Evolutionary conservation across 2,888 invertebrate genomes (phyloP), one percentile per base, ranked within the genome.

Genomic region (Germaria angustata): DNA sequence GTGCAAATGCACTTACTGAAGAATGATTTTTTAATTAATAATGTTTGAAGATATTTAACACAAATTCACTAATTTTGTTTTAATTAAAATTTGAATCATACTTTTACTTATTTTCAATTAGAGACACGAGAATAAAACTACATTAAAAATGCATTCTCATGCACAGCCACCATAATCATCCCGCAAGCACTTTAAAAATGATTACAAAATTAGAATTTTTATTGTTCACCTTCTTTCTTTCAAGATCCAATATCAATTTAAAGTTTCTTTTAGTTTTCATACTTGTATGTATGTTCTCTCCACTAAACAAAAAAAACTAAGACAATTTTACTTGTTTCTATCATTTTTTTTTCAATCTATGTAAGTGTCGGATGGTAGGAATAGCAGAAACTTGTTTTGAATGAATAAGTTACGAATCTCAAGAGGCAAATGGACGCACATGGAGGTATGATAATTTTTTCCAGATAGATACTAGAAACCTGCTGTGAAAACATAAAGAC

Each of bases 381-480:
- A 46, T 36, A 57, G 34, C 15, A 44, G 68, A 75, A 81, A 81
- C 78, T 81, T 73, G 81, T 81, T 81, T 77, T 72, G 32, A 73
- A 73, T 73, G 39, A 66, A 77, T 77, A 68, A 73, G 63, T 72
- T 66, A 72, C 39, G n/a, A 41, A 61, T 71, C 20, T 77, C 66
- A 77, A 61, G 59, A 44, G 81, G 65, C 32, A 68, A 66, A 63
- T 63, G 39, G 57, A 41, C 6, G 41, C 20, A 34, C 32, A 61
- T 63, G 34, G 72, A 46, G 65, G 53, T 72, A 76, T 76, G 69
- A 44, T 61, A 72, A 66, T 41, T 44, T 55, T 41, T 53, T 32
- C 9, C 28, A 32, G 17, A 39, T 34, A 15, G 13, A 46, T 13
- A 41, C 9, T 49, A 32, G 39, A 69, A 73, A 81, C 81, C 63